Conservation (phyloP, 2,888 invertebrate species). For the Rosalia funebris region DNA sequence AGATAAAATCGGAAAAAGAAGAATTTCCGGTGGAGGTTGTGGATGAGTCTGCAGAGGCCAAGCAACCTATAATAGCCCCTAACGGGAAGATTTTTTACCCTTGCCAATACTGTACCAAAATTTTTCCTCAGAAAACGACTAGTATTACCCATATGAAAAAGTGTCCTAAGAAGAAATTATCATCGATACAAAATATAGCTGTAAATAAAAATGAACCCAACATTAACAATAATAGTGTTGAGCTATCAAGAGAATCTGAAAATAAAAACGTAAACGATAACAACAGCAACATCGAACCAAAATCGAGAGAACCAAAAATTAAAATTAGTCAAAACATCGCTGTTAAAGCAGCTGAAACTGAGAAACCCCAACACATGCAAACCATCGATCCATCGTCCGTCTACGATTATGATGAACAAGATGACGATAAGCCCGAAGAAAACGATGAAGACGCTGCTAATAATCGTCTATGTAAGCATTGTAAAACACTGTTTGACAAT, state of each 20-base stretch:
- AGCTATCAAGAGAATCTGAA: neutral
- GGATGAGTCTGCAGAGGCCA: neutral
- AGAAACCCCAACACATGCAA: constrained; percentile 3
- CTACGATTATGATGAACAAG: constrained; percentile 42
- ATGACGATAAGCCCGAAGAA: constrained; percentile 27
- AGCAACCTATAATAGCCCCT: constrained; percentile 20
- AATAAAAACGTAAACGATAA: neutral
- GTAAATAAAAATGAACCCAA: neutral
- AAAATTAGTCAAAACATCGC: constrained; percentile 11
- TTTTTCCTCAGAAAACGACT: constrained; percentile 21
- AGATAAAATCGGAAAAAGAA: constrained; percentile 2
- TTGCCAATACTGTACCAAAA: constrained; percentile 28
- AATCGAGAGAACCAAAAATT: constrained; percentile 1
- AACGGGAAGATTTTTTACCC: constrained; percentile 27
- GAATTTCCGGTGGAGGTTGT: neutral
- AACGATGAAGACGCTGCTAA: constrained; percentile 3
- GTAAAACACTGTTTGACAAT: constrained; percentile 30
- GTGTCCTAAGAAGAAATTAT: constrained; percentile 20
- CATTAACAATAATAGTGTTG: constrained; percentile 1
- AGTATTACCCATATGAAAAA: constrained; percentile 26
- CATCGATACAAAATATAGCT: neutral
- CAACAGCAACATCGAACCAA: neutral
- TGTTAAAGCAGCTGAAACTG: constrained; percentile 1
- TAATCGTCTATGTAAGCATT: constrained; percentile 27
- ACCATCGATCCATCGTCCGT: constrained; percentile 31